phyloP scores from a whole-genome alignment of 2,888 invertebrate species.

The Acleris cristana region DNA sequence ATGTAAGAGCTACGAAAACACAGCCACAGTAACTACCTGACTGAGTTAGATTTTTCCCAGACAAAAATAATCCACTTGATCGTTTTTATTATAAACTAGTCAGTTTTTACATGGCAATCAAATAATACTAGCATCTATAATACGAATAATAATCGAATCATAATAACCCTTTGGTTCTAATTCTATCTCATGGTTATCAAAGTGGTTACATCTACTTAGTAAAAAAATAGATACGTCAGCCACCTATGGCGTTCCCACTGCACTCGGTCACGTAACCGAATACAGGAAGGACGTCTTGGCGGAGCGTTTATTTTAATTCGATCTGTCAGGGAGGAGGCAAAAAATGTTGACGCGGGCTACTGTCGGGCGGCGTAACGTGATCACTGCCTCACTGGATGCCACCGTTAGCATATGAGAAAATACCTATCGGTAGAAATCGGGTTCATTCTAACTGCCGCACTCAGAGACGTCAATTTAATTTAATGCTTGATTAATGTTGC shows the following conservation, averaged over 20 bases:
- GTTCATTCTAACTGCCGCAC: no score
- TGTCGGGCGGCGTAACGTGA: constrained; percentile 59
- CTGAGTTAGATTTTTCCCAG: no score
- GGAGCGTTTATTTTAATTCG: constrained; percentile 83
- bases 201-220: constrained; percentile 42
- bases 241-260: constrained; percentile 78
- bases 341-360: constrained; percentile 74
- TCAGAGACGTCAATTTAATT: no score
- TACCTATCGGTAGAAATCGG: no score
- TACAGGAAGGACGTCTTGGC: constrained; percentile 80
- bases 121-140: constrained; percentile 35
- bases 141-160: constrained; percentile 29
- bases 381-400: constrained; percentile 43
- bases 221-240: constrained; percentile 55
- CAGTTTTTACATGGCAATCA: constrained; percentile 38
- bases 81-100: not conserved
- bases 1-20: no score
- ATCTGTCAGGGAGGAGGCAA: constrained; percentile 79
- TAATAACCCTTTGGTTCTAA: constrained; percentile 37
- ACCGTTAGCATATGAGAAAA: no score
- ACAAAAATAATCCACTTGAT: no score
- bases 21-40: no score
- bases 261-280: constrained; percentile 79
- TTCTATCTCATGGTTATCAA: constrained; percentile 39
- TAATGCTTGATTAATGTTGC: no score